Percentiles rank a stretch among this genome's conserved stretches.
phyloP scores from a whole-genome alignment of 2,113 vertebrate genomes.

The Tetraodon nigroviridis region DNA sequence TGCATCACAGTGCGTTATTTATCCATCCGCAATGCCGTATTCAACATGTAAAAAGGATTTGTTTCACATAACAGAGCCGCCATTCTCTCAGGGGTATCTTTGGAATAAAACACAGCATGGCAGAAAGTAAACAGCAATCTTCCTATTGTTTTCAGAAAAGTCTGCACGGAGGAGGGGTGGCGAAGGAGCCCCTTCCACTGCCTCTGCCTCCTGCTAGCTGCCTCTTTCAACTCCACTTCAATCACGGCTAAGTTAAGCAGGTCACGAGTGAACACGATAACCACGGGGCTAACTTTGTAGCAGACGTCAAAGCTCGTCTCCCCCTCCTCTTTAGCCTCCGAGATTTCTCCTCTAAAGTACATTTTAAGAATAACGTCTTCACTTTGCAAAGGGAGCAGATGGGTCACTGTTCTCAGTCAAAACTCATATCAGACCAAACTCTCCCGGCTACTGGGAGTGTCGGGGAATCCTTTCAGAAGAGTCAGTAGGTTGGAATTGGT shows the following conservation, averaged over 20 bases:
- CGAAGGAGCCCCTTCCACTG: conserved; percentile 47
- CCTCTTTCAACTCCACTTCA: conserved; percentile 66
- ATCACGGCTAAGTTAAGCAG: conserved; percentile 64
- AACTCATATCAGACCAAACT: conserved; percentile 58
- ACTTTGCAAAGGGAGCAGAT: conserved; percentile 60
- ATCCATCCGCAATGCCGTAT: conserved; percentile 53
- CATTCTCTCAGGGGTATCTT: conserved; percentile 45
- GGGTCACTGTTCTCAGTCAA: conserved; percentile 39
- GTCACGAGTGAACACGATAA: conserved; percentile 66
- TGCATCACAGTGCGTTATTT: conserved; percentile 45
- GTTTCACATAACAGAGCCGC: conserved; percentile 39
- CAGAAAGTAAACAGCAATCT: conserved; percentile 65
- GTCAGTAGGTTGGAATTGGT: conserved; percentile 27
- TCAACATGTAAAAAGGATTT: conserved; percentile 38
- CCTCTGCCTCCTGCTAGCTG: conserved; percentile 51
- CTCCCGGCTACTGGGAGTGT: conserved; percentile 50
- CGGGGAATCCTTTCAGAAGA: conserved; percentile 42
- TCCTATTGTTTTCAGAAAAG: conserved; percentile 56
- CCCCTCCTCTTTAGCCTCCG: conserved; percentile 59
- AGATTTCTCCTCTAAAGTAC: conserved; percentile 60
- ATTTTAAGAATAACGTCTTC: conserved; percentile 68
- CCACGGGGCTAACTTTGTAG: conserved; percentile 65
- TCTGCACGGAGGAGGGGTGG: conserved; percentile 50
- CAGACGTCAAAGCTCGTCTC: conserved; percentile 56
- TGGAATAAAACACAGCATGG: conserved; percentile 55